Evolutionary conservation across 2,113 vertebrate species (phyloP), one percentile per base, ranked within the genome.

Genomic region (Brachyistius frenatus): DNA sequence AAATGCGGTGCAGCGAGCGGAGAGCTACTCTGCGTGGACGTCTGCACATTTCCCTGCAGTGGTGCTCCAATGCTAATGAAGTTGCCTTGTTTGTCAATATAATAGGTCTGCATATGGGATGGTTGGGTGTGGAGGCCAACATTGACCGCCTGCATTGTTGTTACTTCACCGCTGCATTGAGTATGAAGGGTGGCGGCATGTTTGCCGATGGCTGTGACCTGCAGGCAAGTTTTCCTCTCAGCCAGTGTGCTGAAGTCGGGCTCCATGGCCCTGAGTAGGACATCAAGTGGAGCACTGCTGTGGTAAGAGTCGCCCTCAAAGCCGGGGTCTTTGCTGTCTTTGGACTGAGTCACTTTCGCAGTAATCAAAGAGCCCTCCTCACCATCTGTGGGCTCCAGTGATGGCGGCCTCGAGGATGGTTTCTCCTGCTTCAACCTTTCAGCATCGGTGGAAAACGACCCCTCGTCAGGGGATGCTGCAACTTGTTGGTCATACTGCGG

Each of bases 191-290:
- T 92, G 75, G 94, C 93, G 79, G 92, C 94, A 72, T 90, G 90
- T 94, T 96, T 97, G 84, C 94, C 93, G 86, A 93, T 57, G 47
- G 92, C 92, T 61, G 92, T 90, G 47, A 94, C 87, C 49, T 93
- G 92, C 74, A 93, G 89, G 3, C 93, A 93, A 88, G 89, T 92
- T 77, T 95, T 96, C 79, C 83, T 93, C 81, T 97, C 96, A 31
- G 96, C 94, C 91, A 99, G 94, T 6, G 96, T 96, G 81, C 95
- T 98, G 81, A 99, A 95, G 86, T 99, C 98, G 16, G 97, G 96
- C 93, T 99, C 98, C 98, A 99, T 99, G 65, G 98, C 98, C 92
- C 97, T 98, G 67, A 99, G 86, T 86, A 99, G 94, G 86, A 98
- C 97, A 91, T 99, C 97, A 1, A 99, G 97, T 0, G 97, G 95